Base-by-base conservation (phyloP, 1,140 invertebrate species). In the Aphelenchoides avenae region DNA sequence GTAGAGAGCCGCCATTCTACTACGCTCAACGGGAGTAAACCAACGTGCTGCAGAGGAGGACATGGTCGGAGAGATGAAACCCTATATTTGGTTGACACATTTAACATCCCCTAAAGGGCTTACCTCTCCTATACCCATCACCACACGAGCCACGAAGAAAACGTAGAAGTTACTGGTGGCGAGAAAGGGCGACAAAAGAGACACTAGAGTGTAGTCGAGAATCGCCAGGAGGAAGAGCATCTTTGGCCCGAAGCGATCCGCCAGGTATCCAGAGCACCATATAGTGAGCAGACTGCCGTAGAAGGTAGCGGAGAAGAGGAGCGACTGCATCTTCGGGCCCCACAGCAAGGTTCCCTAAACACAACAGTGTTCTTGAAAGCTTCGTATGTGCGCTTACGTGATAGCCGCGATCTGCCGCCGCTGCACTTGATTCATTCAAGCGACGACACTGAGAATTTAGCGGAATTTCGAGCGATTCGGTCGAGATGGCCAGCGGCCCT, bases 101-200 rank as follows among this genome's bases (percentile, higher is more conserved):
- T n/a, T n/a, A n/a, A n/a, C n/a, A n/a, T n/a, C n/a, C n/a, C n/a
- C n/a, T n/a, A n/a, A n/a, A n/a, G n/a, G n/a, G n/a, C n/a, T n/a
- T n/a, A 61, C 64, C 27, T 64, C 61, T 3, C 27, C 58, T 11
- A 68, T 20, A 0, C 61, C 61, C 66, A 64, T 68, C 2, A 64
- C 18, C 2, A 68, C 26, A 50, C 61, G 37, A 2, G 41, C 41
- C 22, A 26, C 43, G 24, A 64, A 59, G 42, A 68, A 68, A 13
- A 27, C 54, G 36, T 57, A 48, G 43, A 47, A 64, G 31, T 42
- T 42, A 5, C 39, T n/a, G 31, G 22, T 39, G 13, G 48, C 61
- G 13, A 51, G 11, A 4, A 30, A 11, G 15, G 65, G 61, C 2
- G 55, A 34, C 18, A 60, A 6, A 3, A 64, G 11, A 26, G 61